Evolutionary conservation across 2,888 invertebrate genomes (phyloP).

Genomic region (Apamea sordens): DNA sequence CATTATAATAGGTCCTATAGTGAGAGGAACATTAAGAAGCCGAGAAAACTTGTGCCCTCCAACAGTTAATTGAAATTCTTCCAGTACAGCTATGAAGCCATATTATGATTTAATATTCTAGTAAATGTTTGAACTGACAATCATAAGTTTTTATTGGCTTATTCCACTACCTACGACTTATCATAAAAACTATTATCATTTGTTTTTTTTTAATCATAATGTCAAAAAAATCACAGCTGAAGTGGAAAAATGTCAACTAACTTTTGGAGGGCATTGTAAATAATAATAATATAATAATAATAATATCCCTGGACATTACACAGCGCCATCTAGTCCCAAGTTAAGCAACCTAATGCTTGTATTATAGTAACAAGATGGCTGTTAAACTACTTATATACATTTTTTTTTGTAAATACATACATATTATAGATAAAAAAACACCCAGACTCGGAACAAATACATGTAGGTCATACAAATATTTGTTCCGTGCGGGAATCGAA

Average conservation of each 20-base stretch:
- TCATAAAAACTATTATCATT: neutral
- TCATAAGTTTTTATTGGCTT: neutral
- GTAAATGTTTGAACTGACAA: neutral
- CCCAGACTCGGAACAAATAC: no score
- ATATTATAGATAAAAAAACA: no score
- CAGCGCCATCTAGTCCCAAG: no score
- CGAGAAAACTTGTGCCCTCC: neutral
- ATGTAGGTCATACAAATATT: no score
- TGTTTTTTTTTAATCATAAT: neutral
- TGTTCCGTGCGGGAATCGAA: no score
- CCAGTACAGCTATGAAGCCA: neutral
- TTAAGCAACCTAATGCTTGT: no score
- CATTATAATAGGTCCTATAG: neutral
- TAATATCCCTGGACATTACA: no score
- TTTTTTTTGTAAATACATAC: no score
- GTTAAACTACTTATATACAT: no score
- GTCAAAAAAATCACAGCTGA: neutral
- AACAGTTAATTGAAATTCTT: neutral
- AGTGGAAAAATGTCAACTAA: neutral
- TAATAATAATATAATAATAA: no score
- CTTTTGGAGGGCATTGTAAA: neutral
- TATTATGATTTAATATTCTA: neutral
- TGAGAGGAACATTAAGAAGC: neutral
- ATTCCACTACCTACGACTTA: neutral
- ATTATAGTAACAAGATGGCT: no score